These are phyloP conservation scores for Monomorium pharaonis DNA, from an alignment of 1,140 invertebrate genomes.

Conservation along the genomic window DNA sequence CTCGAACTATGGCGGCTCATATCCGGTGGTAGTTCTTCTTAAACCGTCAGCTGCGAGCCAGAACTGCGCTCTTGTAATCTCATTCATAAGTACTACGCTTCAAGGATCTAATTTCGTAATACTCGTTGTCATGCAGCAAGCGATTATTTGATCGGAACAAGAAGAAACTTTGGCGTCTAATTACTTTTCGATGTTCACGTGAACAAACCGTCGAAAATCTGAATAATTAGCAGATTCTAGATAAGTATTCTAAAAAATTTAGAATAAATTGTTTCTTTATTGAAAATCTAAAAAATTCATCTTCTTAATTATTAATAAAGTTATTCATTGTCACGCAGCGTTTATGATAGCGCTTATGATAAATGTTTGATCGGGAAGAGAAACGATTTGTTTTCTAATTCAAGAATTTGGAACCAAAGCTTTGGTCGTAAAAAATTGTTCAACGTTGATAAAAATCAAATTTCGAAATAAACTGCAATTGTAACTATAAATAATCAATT, in stretches of 20 bases:
- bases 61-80: constrained; percentile 27
- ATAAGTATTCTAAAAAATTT: neutral
- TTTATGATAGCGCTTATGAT: too few relatives aligned
- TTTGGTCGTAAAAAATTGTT: too few relatives aligned
- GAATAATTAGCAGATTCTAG: neutral
- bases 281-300: neutral
- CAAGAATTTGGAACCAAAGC: too few relatives aligned
- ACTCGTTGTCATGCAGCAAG: neutral
- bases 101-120: constrained; percentile 9
- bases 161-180: neutral
- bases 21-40: constrained; percentile 44
- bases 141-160: neutral
- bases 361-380: too few relatives aligned
- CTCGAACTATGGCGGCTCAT: constrained; percentile 24
- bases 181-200: neutral
- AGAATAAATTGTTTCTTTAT: neutral
- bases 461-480: too few relatives aligned
- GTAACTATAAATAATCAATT: too few relatives aligned
- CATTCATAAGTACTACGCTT: constrained; percentile 30
- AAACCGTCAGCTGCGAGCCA: constrained; percentile 55
- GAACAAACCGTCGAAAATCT: neutral
- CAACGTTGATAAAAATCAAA: too few relatives aligned
- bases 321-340: too few relatives aligned
- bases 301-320: neutral
- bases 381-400: too few relatives aligned